These are phyloP conservation scores for Ceratina australensis DNA, from an alignment of 1,140 invertebrate species.

Conservation along the genomic window DNA sequence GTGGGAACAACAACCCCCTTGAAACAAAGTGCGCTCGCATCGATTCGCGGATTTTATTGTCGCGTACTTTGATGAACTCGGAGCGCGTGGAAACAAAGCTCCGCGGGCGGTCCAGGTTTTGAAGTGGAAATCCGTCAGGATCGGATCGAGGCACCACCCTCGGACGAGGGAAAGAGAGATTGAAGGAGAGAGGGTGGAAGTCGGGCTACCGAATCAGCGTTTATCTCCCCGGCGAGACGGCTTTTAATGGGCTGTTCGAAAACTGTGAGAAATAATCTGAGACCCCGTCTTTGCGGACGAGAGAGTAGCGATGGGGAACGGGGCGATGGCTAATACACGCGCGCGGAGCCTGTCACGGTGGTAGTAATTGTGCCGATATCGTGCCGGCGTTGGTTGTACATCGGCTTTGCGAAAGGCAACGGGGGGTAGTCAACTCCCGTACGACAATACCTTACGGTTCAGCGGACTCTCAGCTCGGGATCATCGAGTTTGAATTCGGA, in stretches of 20 bases:
- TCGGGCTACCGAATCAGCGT: conserved; percentile 71
- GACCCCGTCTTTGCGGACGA: conserved; percentile 15
- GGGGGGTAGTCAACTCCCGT: conserved; percentile 63
- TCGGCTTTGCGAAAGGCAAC: conserved; percentile 56
- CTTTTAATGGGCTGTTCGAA: conserved; percentile 77
- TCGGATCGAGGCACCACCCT: conserved; percentile 15
- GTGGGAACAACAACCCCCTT: conserved; percentile 4
- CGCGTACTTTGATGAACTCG: conserved; percentile 34
- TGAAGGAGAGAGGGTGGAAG: conserved; percentile 8
- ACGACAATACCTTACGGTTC: conserved; percentile 75
- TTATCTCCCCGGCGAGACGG: conserved; percentile 74
- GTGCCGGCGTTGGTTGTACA: conserved; percentile 26
- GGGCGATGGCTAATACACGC: conserved; percentile 24
- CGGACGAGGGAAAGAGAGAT: neutral
- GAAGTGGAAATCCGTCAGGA: conserved; percentile 3
- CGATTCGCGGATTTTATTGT: conserved; percentile 26
- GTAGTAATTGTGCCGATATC: conserved; percentile 36
- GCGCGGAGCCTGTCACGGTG: conserved; percentile 28
- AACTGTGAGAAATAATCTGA: conserved; percentile 76
- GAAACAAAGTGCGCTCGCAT: conserved; percentile 6
- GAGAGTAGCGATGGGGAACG: neutral
- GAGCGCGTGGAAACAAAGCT: conserved; percentile 26
- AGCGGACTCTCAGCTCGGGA: conserved; percentile 69
- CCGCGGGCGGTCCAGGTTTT: conserved; percentile 12
- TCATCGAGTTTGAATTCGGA: conserved; percentile 69